These are phyloP conservation scores for Holcopasites calliopsidis DNA, from an alignment of 1,140 invertebrate species.

Conservation along the genomic window DNA sequence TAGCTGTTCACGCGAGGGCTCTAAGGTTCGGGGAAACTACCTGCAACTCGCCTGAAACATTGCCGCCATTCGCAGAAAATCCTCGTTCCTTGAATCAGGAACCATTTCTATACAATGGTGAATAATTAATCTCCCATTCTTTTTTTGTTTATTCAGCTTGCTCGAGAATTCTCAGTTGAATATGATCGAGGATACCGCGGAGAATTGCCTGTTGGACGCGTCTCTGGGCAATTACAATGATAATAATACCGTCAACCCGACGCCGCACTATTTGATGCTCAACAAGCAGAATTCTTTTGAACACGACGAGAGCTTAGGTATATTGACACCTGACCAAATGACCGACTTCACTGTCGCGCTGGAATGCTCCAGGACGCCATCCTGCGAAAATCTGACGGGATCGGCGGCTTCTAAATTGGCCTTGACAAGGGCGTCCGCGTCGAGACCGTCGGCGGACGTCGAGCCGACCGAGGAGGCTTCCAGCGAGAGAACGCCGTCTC, in stretches of 20 bases:
- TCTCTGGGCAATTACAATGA: constrained; percentile 62
- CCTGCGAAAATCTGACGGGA: constrained; percentile 76
- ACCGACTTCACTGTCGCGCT: constrained; percentile 83
- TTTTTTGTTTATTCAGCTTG: constrained; percentile 40
- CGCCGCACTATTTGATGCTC: constrained; percentile 76
- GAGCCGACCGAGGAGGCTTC: constrained; percentile 73
- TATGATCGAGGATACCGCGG: constrained; percentile 68
- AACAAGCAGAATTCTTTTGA: constrained; percentile 89
- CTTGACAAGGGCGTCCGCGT: constrained; percentile 61
- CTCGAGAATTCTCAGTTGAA: constrained; percentile 62
- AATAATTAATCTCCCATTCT: too few species aligned
- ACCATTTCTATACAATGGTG: too few species aligned
- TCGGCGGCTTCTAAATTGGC: constrained; percentile 59
- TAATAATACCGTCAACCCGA: constrained; percentile 71
- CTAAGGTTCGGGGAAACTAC: neutral
- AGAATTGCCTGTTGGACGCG: constrained; percentile 65
- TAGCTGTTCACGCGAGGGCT: too few species aligned
- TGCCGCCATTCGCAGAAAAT: neutral
- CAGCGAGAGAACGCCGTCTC: constrained; percentile 88
- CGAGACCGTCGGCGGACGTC: constrained; percentile 61
- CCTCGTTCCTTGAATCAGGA: too few species aligned
- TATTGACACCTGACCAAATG: constrained; percentile 93
- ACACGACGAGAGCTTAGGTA: constrained; percentile 89
- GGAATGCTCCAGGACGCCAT: constrained; percentile 82
- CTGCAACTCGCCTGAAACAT: neutral